Evolutionary conservation across 1,140 invertebrate genomes (phyloP), one percentile per base, ranked within the genome.

Genomic region (Conopomorpha cramerella): DNA sequence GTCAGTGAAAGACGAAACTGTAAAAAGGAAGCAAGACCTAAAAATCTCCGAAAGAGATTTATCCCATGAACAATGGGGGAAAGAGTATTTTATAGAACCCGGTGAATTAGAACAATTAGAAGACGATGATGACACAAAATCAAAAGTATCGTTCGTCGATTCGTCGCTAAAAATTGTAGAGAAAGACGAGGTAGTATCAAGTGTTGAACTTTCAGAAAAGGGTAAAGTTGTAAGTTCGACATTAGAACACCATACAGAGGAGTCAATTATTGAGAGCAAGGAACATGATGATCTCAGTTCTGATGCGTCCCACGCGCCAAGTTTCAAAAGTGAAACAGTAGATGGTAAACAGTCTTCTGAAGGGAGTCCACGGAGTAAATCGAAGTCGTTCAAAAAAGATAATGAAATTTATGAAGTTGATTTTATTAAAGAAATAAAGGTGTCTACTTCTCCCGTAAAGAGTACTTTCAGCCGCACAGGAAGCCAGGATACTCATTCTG

Each of bases 401-500:
- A 54, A 78, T 43, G 77, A 79, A 52, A 62, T 74, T 6, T 79
- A 77, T 45, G 77, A 79, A 57, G 74, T 78, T 0, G 63, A 72
- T 49, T 79, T 79, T 38, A 77, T 79, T 25, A 79, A 79, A 49
- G 77, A 79, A 61, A 77, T 79, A 27, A 78, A 70, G 49, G 51
- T 79, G 13, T 77, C 74, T 0, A 76, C 72, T 8, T 79, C 77
- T 10, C 77, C 76, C 19, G 53, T 73, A 15, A 74, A 77, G 45
- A 77, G 72, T 42, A 60, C 64, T 12, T 77, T 76, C 46, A 81
- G 77, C 52, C 58, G 67, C 42, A 78, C 73, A 30, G 77, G 74
- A 28, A 82, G 81, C 55, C 79, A 80, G 52, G 80, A 82, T 50
- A 81, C 79, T 10, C 79, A 80, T 44, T 82, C 79, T 3, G 80